Conservation (phyloP, 2,888 invertebrate genomes). For the Ellobium chinense region DNA sequence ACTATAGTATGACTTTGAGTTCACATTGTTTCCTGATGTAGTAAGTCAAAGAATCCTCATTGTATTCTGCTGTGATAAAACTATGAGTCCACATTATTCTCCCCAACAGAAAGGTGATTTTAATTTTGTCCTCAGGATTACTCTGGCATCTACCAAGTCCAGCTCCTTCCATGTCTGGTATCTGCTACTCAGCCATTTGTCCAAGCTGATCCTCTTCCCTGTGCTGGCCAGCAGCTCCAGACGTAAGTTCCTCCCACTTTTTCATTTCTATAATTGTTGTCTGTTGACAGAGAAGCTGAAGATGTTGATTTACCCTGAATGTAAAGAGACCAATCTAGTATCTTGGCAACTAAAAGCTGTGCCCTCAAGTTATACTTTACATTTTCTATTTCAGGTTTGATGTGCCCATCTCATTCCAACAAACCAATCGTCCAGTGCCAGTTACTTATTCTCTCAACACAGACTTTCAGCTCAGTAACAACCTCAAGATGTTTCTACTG, state of each 20-base stretch:
- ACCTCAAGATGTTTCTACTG: slow-evolving; percentile 72
- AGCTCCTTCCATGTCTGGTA: slow-evolving; percentile 78
- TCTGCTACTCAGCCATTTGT: slow-evolving; percentile 65
- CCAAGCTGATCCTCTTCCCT: slow-evolving; percentile 63
- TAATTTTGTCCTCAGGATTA: slow-evolving; percentile 70
- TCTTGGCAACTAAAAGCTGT: not conserved
- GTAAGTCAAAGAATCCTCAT: no score
- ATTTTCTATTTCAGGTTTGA: slow-evolving; percentile 62
- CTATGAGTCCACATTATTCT: no score
- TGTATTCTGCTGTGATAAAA: no score
- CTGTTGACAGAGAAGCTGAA: no score
- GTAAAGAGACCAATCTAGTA: not conserved
- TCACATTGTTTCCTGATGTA: no score
- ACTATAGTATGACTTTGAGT: no score
- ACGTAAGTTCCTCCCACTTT: slow-evolving; percentile 68
- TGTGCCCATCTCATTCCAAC: slow-evolving; percentile 79
- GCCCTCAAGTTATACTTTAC: not conserved
- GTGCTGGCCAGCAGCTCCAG: slow-evolving; percentile 73
- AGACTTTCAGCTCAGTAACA: slow-evolving; percentile 78
- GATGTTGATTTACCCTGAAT: no score
- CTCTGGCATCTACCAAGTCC: slow-evolving; percentile 77
- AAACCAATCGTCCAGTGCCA: slow-evolving; percentile 78
- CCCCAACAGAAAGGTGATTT: no score
- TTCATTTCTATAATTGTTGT: no score
- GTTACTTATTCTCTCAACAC: slow-evolving; percentile 79